A percentile compares a stretch with the other conserved stretches of the same genome.
Evolutionary conservation across 2,888 invertebrate genomes (phyloP).

Genomic region (Phaonia tiefii): DNA sequence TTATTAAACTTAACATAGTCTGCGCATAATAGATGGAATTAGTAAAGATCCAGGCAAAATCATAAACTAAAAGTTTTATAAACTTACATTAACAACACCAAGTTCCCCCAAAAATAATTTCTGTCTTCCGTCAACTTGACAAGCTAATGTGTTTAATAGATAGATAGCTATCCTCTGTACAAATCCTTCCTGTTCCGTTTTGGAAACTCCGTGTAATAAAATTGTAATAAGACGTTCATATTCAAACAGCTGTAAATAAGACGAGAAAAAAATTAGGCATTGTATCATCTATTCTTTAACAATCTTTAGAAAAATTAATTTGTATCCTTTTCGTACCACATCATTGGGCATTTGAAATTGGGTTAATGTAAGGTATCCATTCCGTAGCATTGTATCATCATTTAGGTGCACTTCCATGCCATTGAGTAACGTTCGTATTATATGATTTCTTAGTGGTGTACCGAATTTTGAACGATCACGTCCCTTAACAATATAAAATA

Average conservation of each 20-base stretch:
- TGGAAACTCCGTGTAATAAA: conserved; percentile 89
- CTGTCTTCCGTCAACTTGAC: conserved; percentile 96
- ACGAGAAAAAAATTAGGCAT: neutral
- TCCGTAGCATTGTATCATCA: conserved; percentile 97
- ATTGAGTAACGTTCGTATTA: conserved; percentile 91
- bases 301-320: too few species aligned
- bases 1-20: conserved; percentile 94
- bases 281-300: too few species aligned
- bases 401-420: conserved; percentile 93
- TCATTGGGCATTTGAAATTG: conserved; percentile 97
- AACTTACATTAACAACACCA: conserved; percentile 90
- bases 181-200: conserved; percentile 92
- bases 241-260: conserved; percentile 88
- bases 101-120: conserved; percentile 94
- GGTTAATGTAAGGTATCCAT: conserved; percentile 96
- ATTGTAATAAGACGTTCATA: conserved; percentile 93
- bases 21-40: conserved; percentile 77
- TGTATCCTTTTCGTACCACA: conserved; percentile 90
- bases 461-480: conserved; percentile 88
- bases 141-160: conserved; percentile 96
- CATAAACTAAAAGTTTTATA: neutral
- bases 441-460: conserved; percentile 87
- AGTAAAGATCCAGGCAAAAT: neutral
- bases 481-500: conserved; percentile 96
- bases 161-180: conserved; percentile 97